Percentiles rank a stretch among this genome's conserved stretches.
phyloP scores from a whole-genome alignment of 2,113 vertebrate species.

The Rostratula benghalensis region DNA sequence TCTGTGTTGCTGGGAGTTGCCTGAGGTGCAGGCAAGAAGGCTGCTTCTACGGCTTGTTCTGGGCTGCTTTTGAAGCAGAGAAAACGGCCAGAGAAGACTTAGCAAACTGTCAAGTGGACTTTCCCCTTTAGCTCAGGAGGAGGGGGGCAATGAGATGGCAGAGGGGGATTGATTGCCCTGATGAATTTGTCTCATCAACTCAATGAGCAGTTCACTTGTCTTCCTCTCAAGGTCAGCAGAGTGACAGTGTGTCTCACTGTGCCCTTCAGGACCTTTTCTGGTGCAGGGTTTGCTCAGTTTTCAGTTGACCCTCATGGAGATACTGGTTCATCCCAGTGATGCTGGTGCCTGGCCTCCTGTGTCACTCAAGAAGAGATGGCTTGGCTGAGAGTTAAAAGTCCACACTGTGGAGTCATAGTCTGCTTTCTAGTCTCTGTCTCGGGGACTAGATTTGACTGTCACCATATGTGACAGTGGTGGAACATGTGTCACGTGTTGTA shows the following conservation, averaged over 20 bases:
- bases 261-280: not conserved
- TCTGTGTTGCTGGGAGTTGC: not conserved
- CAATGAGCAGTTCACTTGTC: not conserved
- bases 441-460: not conserved
- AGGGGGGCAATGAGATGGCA: not conserved
- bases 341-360: not conserved
- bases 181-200: not conserved
- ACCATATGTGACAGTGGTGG: not conserved
- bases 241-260: not conserved
- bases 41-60: not conserved
- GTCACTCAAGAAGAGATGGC: not conserved
- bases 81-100: not conserved
- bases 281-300: not conserved
- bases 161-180: not conserved
- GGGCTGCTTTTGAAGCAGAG: not conserved
- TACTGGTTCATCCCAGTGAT: not conserved
- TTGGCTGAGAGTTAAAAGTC: not conserved
- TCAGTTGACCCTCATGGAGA: not conserved
- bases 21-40: not conserved
- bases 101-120: not conserved
- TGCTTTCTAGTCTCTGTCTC: not conserved
- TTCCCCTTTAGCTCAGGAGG: not conserved
- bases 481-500: not conserved
- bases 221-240: not conserved
- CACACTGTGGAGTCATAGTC: not conserved